Base-by-base conservation (phyloP, 2,888 invertebrate genomes). In the Drosophila siamana region DNA sequence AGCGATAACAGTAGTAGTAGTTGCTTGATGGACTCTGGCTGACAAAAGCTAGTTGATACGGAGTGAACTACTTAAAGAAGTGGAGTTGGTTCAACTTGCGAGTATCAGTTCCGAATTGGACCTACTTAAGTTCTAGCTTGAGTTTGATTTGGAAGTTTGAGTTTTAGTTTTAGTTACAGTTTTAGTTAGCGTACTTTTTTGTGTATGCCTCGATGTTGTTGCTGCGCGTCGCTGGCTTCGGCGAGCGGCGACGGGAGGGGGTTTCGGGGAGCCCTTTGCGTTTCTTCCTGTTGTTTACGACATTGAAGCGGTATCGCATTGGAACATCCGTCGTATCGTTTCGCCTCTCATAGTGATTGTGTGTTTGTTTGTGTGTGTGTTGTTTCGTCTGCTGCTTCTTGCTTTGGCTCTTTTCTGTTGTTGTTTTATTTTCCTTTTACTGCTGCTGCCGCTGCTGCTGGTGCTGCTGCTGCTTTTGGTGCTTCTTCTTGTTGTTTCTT, bases 291-390 rank as follows among this genome's bases (percentile, higher is more conserved):
- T 74, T 72, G 74, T 75, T 75, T 78, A 75, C 75, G 78, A 75
- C 75, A 75, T 78, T 78, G 64, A 78, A 61, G 75, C 78, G 75
- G 73, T 78, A 46, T 41, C 51, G 73, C 78, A 57, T 56, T 68
- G 63, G 60, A 30, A 62, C 68, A 78, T 78, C 79, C 79, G 74
- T 78, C 76, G 74, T 69, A 74, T 69, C 76, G 70, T 77, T 69
- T 72, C 73, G 74, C 62, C 78, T 63, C 72, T 74, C 74, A 74
- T 74, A 76, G 51, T 75, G 44, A 36, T 55, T 41, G 36, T 22
- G 22, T 40, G 38, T 16, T 33, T 69, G 56, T 48, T 68, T 22
- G 22, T 22, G 2, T 22, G 22, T 22, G 22, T 22, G 22, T 47
- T 69, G 56, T 43, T 69, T 33, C 51, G 28, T 28, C 30, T n/a